Evolutionary conservation across 2,888 invertebrate genomes (phyloP), one percentile per base, ranked within the genome.

Genomic region (Anthophora plumipes): DNA sequence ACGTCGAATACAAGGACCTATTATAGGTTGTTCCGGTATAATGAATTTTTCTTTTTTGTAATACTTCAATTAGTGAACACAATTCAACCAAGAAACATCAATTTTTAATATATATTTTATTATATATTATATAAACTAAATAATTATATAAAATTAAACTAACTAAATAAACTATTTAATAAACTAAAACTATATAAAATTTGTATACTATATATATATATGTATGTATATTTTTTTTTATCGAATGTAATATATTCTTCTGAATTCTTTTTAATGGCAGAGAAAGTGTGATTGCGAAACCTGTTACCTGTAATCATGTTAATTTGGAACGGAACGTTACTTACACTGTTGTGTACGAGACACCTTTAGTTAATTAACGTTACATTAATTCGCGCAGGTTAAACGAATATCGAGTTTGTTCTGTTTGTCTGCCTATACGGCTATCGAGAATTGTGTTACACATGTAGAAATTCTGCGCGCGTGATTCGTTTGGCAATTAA

Each of bases 301-400:
- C 9, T 14, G 8, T 14, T 11, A 3, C 0, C 1, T 1, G 22
- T 1, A 17, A 20, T 54, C 0, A 31, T 14, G 5, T 9, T 43
- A 64, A 64, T 54, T 31, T 31, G n/a, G n/a, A 31, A 17, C 5
- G 31, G 31, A 41, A 54, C 4, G 12, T n/a, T 54, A n/a, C 12
- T 41, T 25, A 55, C 9, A 8, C 0, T 9, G 17, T 25, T 14
- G 1, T 17, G 4, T 17, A 1, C 43, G 12, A 6, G 1, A 20
- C 8, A 11, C 11, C 9, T 25, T 17, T 8, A 5, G n/a, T n/a
- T 39, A 22, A 66, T 66, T 39, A 55, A 41, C 37, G 12, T 14
- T 39, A 8, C n/a, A 67, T 57, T 73, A 57, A 48, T 50, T 50
- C 3, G 48, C 14, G 7, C 25, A 50, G 3, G 39, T 41, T 67